These are phyloP conservation scores for Crotalus helleri DNA, from an alignment of 2,113 vertebrate species.

Conservation along the genomic window DNA sequence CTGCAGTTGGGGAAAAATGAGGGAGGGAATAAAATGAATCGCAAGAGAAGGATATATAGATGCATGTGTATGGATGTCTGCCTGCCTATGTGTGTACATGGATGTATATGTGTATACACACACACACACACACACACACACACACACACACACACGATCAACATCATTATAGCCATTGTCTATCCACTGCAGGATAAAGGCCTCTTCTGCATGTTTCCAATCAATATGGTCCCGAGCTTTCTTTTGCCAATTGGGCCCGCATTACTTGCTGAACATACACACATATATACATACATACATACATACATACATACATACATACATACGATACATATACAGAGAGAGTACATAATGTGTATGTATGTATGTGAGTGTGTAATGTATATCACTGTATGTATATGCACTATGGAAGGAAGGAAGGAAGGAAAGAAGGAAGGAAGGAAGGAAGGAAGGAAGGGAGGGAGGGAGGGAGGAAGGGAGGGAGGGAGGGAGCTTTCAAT, in stretches of 20 bases:
- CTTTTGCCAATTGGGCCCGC: neutral
- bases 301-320: too few relatives aligned
- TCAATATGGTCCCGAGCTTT: too few relatives aligned
- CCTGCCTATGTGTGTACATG: accelerated
- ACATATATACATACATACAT: too few relatives aligned
- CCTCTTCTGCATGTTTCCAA: neutral
- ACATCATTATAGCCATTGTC: neutral
- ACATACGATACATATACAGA: too few relatives aligned
- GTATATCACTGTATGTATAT: neutral
- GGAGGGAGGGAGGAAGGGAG: too few relatives aligned
- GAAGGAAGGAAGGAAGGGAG: too few relatives aligned
- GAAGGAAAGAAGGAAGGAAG: too few relatives aligned
- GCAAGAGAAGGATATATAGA: neutral
- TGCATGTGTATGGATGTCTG: neutral
- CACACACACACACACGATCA: neutral
- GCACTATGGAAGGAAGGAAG: too few relatives aligned
- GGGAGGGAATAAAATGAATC: neutral
- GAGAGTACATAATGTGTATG: neutral
- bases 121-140: neutral
- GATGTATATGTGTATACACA: neutral
- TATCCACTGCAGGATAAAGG: neutral
- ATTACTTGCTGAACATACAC: neutral
- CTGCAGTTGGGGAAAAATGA: neutral
- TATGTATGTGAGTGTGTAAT: neutral
- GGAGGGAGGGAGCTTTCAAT: neutral